Conservation (phyloP, 2,888 invertebrate genomes). For the Napeogenes inachia region DNA sequence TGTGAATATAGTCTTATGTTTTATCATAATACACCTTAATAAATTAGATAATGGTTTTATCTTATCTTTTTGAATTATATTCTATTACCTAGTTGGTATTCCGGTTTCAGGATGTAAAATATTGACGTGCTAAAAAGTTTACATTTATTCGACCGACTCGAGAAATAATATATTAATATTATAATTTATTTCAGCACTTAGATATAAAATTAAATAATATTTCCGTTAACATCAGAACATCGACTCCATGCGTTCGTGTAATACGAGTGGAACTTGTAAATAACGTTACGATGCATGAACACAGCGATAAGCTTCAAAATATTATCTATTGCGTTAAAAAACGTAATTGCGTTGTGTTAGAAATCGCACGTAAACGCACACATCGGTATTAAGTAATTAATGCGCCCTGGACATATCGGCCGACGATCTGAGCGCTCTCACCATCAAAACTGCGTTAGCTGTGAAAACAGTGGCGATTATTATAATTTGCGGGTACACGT, state of each 20-base stretch:
- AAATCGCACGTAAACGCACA: conserved; percentile 68
- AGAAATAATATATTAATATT: no score
- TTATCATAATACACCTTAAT: no score
- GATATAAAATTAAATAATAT: neutral
- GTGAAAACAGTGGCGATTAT: conserved; percentile 54
- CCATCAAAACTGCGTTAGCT: conserved; percentile 49
- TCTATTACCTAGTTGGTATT: no score
- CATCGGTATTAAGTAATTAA: conserved; percentile 75
- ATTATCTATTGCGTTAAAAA: conserved; percentile 60
- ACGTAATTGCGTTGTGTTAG: conserved; percentile 67
- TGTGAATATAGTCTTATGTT: no score
- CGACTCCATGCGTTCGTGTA: conserved; percentile 11
- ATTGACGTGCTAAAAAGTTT: neutral
- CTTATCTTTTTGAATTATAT: no score
- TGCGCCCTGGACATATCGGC: conserved; percentile 49
- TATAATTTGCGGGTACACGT: conserved; percentile 54
- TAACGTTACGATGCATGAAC: conserved; percentile 63
- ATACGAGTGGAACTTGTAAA: conserved; percentile 47
- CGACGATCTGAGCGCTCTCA: conserved; percentile 55
- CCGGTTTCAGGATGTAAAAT: no score
- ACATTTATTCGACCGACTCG: no score
- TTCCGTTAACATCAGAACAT: neutral
- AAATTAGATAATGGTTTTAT: no score
- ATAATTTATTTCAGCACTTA: no score
- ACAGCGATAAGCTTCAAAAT: conserved; percentile 69